These are phyloP conservation scores for Sisor rabdophorus DNA, from an alignment of 2,113 vertebrate species.

Conservation along the genomic window DNA sequence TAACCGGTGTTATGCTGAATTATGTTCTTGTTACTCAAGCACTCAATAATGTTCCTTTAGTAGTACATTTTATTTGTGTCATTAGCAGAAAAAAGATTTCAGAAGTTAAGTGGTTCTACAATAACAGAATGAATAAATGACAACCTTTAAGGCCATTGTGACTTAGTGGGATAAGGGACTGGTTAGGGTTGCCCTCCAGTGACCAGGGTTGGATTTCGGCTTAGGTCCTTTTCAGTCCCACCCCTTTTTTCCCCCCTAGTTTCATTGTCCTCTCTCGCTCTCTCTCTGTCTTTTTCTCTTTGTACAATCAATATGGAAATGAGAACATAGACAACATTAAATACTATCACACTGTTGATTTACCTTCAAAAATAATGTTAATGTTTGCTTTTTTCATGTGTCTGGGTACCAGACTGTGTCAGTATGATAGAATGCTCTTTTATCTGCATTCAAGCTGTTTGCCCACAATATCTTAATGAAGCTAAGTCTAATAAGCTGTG, in stretches of 20 bases:
- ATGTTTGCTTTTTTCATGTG: not conserved
- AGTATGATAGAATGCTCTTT: not conserved
- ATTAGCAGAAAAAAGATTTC: not conserved
- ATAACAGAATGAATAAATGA: not conserved
- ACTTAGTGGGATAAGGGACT: too few relatives aligned
- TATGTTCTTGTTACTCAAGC: not conserved
- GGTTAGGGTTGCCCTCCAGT: too few relatives aligned
- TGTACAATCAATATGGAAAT: not conserved
- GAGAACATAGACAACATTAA: not conserved
- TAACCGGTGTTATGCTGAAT: not conserved
- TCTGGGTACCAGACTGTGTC: not conserved
- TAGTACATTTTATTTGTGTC: not conserved
- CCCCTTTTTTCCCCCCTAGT: too few relatives aligned
- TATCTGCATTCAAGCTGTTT: slow-evolving; percentile 2
- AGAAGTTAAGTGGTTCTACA: not conserved
- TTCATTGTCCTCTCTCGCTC: too few relatives aligned
- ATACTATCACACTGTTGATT: not conserved
- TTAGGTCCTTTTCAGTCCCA: too few relatives aligned
- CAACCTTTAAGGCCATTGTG: not conserved
- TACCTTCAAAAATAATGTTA: slow-evolving; percentile 2
- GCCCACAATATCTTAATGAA: slow-evolving; percentile 10
- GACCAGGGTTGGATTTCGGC: too few relatives aligned
- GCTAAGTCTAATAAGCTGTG: not conserved
- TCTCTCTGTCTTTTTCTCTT: too few relatives aligned
- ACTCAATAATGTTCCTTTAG: slow-evolving; percentile 12